Conservation (phyloP, 1,140 invertebrate genomes). For the Neotoxoptera formosana region DNA sequence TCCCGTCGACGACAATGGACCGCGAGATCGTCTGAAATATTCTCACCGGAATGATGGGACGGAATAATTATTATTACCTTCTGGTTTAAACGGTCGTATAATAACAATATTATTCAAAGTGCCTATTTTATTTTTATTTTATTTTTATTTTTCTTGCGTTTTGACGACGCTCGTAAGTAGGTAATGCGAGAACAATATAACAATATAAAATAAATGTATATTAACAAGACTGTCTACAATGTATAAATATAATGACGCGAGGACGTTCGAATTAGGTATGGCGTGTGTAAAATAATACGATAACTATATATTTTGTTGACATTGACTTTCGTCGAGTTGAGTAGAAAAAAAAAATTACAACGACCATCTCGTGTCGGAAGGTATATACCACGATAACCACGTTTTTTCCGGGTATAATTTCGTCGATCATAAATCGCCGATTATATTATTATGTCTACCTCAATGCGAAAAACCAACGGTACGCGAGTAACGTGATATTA, state of each 20-base stretch:
- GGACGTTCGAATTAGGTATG: slow-evolving; percentile 1
- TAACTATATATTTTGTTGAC: neutral
- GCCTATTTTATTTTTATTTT: neutral
- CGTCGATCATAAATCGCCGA: neutral
- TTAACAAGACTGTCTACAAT: neutral
- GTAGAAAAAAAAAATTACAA: neutral
- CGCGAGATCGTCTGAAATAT: neutral
- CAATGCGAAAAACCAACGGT: neutral
- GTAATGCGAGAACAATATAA: neutral
- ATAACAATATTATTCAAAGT: neutral
- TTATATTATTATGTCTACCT: neutral
- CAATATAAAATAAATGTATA: neutral
- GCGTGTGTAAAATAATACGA: neutral
- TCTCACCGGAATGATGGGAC: neutral
- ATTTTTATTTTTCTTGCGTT: neutral
- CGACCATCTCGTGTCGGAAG: neutral
- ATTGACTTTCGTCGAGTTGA: neutral
- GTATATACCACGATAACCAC: no score
- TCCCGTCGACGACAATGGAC: neutral
- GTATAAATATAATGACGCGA: neutral
- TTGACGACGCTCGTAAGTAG: neutral
- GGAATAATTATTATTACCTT: neutral
- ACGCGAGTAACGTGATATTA: neutral
- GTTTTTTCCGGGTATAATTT: neutral
- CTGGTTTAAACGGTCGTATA: neutral